phyloP scores from a whole-genome alignment of 2,888 invertebrate species.

The Adelphocoris suturalis region DNA sequence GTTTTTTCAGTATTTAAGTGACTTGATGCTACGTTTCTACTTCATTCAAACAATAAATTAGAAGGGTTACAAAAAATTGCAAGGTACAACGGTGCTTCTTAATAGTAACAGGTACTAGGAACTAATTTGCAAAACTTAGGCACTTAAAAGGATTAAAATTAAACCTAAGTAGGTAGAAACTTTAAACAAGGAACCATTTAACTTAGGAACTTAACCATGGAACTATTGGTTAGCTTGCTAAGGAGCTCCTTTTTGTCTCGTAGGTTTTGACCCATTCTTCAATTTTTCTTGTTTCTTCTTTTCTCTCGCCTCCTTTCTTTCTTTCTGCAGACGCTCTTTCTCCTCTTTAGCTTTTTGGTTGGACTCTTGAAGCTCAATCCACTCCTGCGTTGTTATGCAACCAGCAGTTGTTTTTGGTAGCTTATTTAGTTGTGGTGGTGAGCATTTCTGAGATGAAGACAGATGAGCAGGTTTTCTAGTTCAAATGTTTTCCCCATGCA shows the following conservation, averaged over 20 bases:
- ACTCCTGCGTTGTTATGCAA: slow-evolving; percentile 2
- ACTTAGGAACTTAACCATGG: slow-evolving; percentile 2
- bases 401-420: slow-evolving; percentile 14
- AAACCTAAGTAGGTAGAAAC: no score
- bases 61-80: no score
- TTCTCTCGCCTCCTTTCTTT: slow-evolving; percentile 8
- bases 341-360: slow-evolving; percentile 6
- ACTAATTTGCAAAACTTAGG: no score
- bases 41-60: no score
- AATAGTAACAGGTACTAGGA: no score
- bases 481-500: slow-evolving; percentile 8
- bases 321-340: slow-evolving; percentile 8
- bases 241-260: neutral
- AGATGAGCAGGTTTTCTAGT: slow-evolving; percentile 1
- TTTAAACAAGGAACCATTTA: no score
- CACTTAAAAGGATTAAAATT: no score
- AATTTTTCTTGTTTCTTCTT: slow-evolving; percentile 8
- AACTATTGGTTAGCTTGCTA: slow-evolving; percentile 1
- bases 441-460: slow-evolving; percentile 2
- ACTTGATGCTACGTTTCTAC: no score
- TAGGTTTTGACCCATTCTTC: slow-evolving; percentile 8
- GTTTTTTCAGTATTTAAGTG: no score
- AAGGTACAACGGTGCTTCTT: no score
- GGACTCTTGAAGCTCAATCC: slow-evolving; percentile 8
- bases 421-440: neutral